Conservation (phyloP, 2,888 invertebrate genomes). For the Drosophila sordidula region DNA sequence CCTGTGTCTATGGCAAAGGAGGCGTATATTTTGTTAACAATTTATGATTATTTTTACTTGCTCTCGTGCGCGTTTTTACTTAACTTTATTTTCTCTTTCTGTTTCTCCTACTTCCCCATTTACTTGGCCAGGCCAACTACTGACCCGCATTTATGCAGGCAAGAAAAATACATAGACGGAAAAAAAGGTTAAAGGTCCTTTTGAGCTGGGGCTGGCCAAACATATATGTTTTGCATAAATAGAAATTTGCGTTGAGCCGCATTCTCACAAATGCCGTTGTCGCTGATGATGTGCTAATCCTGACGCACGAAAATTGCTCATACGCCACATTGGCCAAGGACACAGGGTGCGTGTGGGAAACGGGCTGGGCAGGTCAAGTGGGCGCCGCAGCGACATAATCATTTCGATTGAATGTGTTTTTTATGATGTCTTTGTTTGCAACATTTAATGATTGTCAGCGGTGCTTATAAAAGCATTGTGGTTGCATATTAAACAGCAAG, state of each 20-base stretch:
- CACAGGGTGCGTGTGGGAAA: not conserved
- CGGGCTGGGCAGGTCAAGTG: not conserved
- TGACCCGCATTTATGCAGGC: conserved; percentile 51
- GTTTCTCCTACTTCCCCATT: conserved; percentile 12
- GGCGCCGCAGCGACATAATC: conserved; percentile 35
- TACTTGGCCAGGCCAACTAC: conserved; percentile 35
- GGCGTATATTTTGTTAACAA: conserved; percentile 72
- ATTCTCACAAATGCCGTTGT: conserved; percentile 24
- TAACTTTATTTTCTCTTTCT: conserved; percentile 6
- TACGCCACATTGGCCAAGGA: conserved; percentile 32
- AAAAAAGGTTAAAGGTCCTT: conserved; percentile 42
- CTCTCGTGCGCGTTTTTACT: conserved; percentile 30
- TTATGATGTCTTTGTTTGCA: conserved; percentile 37
- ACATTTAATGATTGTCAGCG: conserved; percentile 35
- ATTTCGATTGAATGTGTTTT: conserved; percentile 44
- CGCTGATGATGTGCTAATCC: conserved; percentile 72
- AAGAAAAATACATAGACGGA: not conserved
- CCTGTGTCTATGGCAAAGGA: conserved; percentile 32
- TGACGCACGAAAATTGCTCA: conserved; percentile 41
- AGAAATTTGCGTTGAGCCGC: conserved; percentile 31
- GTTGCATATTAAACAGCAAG: not conserved
- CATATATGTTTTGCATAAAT: conserved; percentile 56
- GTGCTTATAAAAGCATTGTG: conserved; percentile 15
- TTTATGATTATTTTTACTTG: conserved; percentile 75
- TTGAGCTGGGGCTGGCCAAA: not conserved